A percentile compares a stretch with the other conserved stretches of the same genome.
Evolutionary conservation across 2,888 invertebrate genomes (phyloP).

Genomic region (Anagyrus pseudococci): DNA sequence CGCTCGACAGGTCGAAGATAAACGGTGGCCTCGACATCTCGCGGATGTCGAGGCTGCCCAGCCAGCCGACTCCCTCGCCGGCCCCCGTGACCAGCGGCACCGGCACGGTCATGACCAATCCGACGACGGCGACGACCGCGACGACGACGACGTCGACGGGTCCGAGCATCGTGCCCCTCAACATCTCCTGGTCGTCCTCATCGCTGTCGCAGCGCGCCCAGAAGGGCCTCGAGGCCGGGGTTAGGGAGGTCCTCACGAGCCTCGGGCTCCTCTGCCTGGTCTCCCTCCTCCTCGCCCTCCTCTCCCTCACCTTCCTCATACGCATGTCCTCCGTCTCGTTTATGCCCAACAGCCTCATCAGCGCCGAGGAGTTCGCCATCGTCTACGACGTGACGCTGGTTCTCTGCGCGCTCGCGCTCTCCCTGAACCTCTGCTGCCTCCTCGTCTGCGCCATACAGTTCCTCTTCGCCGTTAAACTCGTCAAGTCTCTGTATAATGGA

Average conservation of each 20-base stretch:
- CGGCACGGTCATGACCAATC: conserved; percentile 49
- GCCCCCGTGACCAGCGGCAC: conserved; percentile 43
- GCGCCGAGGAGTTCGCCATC: conserved; percentile 82
- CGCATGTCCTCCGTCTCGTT: conserved; percentile 79
- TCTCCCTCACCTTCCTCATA: conserved; percentile 84
- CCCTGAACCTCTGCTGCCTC: conserved; percentile 88
- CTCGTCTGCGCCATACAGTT: conserved; percentile 94
- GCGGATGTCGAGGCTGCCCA: conserved; percentile 34
- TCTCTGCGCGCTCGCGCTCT: conserved; percentile 85
- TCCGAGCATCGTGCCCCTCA: conserved; percentile 47
- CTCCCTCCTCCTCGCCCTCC: conserved; percentile 80
- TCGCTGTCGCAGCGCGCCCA: conserved; percentile 47
- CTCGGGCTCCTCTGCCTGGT: conserved; percentile 85
- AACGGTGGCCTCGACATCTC: conserved; percentile 58
- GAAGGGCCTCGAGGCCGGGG: conserved; percentile 66
- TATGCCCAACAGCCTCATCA: conserved; percentile 64
- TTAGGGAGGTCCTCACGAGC: conserved; percentile 83
- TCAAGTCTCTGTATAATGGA: conserved; percentile 77
- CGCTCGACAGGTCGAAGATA: conserved; percentile 46
- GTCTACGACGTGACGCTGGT: conserved; percentile 93
- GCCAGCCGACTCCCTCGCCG: conserved; percentile 45
- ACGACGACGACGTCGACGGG: conserved; percentile 59
- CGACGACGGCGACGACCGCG: conserved; percentile 49
- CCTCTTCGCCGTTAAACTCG: conserved; percentile 90
- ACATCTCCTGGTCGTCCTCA: conserved; percentile 52